Percentiles rank a stretch among this genome's conserved stretches.
phyloP scores from a whole-genome alignment of 2,797 vertebrate species.

The Rhincodon typus region DNA sequence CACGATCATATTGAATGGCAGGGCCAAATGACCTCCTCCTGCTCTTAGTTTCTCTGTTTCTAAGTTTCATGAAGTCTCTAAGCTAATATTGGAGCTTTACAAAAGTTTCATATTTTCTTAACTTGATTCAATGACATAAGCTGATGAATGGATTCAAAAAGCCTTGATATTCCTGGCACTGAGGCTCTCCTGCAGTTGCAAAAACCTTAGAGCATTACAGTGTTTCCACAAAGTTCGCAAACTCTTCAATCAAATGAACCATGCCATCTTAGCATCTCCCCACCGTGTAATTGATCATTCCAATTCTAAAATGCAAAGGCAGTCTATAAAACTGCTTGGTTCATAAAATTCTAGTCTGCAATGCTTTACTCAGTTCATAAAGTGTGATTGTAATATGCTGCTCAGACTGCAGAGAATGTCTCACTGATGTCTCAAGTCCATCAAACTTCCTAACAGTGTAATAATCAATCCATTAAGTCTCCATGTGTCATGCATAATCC shows the following conservation, averaged over 20 bases:
- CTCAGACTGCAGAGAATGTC: not conserved
- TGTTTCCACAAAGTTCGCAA: not conserved
- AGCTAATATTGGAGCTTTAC: not conserved
- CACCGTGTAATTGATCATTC: not conserved
- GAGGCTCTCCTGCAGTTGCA: not conserved
- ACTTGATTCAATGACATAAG: not conserved
- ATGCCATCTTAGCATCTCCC: not conserved
- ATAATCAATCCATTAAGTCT: no score
- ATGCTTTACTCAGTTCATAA: conserved; percentile 4
- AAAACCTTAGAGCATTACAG: not conserved
- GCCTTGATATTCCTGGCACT: not conserved
- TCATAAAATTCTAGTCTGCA: not conserved
- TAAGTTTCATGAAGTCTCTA: not conserved
- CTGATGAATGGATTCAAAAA: not conserved
- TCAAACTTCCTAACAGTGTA: not conserved
- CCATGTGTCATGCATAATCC: not conserved
- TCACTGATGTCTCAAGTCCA: not conserved
- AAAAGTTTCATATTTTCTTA: not conserved
- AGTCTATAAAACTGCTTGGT: not conserved
- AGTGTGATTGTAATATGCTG: not conserved
- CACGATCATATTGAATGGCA: no score
- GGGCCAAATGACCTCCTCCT: no score
- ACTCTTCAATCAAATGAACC: not conserved
- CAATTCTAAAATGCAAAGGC: not conserved
- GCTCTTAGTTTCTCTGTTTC: no score